phyloP scores from a whole-genome alignment of 2,113 vertebrate species.

The Lampris incognitus region DNA sequence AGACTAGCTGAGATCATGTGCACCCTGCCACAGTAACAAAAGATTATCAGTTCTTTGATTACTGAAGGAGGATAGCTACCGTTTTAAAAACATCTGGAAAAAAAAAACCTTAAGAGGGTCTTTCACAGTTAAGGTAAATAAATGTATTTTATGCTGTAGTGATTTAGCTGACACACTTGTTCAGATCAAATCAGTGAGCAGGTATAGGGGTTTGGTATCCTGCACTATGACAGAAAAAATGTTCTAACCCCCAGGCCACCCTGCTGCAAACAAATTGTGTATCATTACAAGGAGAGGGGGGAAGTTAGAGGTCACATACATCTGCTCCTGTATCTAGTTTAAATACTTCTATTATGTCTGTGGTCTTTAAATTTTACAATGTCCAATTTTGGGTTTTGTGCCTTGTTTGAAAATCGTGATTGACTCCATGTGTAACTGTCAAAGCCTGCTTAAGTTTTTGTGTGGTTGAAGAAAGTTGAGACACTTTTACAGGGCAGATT shows the following conservation, averaged over 20 bases:
- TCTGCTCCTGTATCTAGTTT: constrained; percentile 35
- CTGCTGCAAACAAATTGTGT: constrained; percentile 10
- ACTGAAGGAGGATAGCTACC: background rate
- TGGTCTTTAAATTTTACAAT: constrained; percentile 62
- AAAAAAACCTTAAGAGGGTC: constrained; percentile 5
- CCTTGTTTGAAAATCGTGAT: constrained; percentile 66
- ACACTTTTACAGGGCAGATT: constrained; percentile 20
- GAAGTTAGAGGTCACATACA: constrained; percentile 39
- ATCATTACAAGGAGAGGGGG: background rate
- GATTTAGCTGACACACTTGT: background rate
- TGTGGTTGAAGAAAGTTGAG: constrained; percentile 38
- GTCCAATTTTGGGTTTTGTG: constrained; percentile 64
- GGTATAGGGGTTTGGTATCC: constrained; percentile 2
- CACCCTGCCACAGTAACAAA: background rate
- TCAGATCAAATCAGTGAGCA: constrained; percentile 12
- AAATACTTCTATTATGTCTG: constrained; percentile 56
- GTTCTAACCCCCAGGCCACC: background rate
- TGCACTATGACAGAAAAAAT: constrained; percentile 16
- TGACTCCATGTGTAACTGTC: constrained; percentile 35
- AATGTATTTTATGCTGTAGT: background rate
- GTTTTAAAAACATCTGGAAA: constrained; percentile 5
- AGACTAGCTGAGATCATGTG: background rate
- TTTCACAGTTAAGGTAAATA: background rate
- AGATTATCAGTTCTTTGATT: constrained; percentile 2
- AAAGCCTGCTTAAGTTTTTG: constrained; percentile 37